Evolutionary conservation across 1,140 invertebrate species (phyloP).

Genomic region (Trachelipus rathkii): DNA sequence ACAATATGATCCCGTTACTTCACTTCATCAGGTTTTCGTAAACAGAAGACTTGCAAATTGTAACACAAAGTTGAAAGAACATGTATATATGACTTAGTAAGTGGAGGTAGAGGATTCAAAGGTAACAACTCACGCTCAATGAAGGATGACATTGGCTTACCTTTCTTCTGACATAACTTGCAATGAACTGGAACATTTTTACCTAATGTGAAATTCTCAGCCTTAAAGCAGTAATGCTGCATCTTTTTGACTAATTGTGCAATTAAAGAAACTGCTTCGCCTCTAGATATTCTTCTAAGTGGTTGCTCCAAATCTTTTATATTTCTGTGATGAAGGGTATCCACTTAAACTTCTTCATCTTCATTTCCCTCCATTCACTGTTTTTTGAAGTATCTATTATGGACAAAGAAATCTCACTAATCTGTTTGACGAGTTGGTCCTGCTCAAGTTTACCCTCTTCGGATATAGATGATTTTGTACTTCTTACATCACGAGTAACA

Average conservation of each 20-base stretch:
- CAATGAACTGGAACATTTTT: conserved; percentile 55
- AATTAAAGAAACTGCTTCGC: background rate
- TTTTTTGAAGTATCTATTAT: too few relatives aligned
- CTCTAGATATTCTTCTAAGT: background rate
- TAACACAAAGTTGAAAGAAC: conserved; percentile 45
- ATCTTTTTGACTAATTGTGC: background rate
- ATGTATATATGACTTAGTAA: conserved; percentile 46
- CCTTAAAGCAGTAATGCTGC: conserved; percentile 23
- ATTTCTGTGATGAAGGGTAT: too few relatives aligned
- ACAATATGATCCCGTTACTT: conserved; percentile 50
- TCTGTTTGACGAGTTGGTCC: too few relatives aligned
- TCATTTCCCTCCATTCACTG: too few relatives aligned
- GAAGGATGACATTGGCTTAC: conserved; percentile 56
- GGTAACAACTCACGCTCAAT: conserved; percentile 56
- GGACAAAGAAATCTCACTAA: too few relatives aligned
- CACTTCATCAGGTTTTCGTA: conserved; percentile 49
- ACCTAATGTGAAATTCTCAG: conserved; percentile 32
- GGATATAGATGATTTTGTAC: too few relatives aligned
- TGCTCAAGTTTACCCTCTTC: too few relatives aligned
- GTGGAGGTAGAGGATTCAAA: conserved; percentile 50
- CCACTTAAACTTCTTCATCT: too few relatives aligned
- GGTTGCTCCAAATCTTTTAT: background rate
- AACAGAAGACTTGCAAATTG: conserved; percentile 31
- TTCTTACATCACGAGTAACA: too few relatives aligned
- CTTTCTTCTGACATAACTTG: conserved; percentile 55